phyloP scores from a whole-genome alignment of 2,113 vertebrate species.

The Boleophthalmus pectinirostris region DNA sequence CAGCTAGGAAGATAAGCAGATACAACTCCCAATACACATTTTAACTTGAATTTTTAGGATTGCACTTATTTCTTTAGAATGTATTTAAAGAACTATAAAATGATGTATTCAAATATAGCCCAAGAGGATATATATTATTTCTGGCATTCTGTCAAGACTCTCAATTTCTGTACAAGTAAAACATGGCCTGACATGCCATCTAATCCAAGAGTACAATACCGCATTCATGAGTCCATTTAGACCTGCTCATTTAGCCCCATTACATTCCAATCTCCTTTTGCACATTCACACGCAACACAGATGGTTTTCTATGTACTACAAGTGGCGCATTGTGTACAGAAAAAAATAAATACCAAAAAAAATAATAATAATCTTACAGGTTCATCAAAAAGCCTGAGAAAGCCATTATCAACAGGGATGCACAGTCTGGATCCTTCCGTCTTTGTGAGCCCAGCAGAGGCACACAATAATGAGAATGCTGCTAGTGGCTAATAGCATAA shows the following conservation, averaged over 20 bases:
- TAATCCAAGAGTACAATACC: neutral
- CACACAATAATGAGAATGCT: slow-evolving; percentile 49
- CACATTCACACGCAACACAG: slow-evolving; percentile 8
- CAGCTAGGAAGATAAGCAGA: no score
- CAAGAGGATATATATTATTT: no score
- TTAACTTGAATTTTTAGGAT: no score
- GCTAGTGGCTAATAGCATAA: slow-evolving; percentile 60
- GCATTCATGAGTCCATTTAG: neutral
- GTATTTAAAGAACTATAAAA: no score
- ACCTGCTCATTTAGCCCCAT: neutral
- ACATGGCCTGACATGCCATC: neutral
- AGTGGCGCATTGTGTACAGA: slow-evolving; percentile 6
- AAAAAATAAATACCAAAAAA: neutral
- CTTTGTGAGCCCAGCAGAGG: slow-evolving; percentile 25
- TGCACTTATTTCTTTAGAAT: no score
- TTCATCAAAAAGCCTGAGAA: slow-evolving; percentile 18
- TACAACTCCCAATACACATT: no score
- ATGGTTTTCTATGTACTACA: neutral
- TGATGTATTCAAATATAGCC: no score
- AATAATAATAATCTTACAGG: neutral
- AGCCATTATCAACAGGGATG: slow-evolving; percentile 10
- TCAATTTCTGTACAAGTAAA: neutral
- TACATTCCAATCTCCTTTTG: neutral
- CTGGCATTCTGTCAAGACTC: neutral
- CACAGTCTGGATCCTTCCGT: slow-evolving; percentile 1